Evolutionary conservation across 2,888 invertebrate species (phyloP).

Genomic region (Osmoderma eremita): DNA sequence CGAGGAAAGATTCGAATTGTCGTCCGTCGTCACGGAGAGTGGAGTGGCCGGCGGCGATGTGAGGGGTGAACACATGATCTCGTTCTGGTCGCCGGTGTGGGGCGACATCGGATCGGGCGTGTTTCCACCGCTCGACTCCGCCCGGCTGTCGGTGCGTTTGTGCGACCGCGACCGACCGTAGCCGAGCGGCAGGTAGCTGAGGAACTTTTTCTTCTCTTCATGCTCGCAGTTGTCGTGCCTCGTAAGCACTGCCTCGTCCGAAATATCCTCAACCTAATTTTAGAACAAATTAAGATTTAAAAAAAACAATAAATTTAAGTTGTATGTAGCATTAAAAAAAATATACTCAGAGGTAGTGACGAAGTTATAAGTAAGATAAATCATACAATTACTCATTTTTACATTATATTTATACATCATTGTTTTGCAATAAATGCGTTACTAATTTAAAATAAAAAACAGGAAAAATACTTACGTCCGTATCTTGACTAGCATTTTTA

Average conservation of each 20-base stretch:
- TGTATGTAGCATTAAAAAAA: not conserved
- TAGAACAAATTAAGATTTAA: slow-evolving; percentile 2
- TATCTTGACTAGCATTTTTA: slow-evolving; percentile 67
- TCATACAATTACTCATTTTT: slow-evolving; percentile 11
- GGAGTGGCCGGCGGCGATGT: slow-evolving; percentile 68
- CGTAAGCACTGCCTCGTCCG: slow-evolving; percentile 75
- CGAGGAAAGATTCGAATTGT: slow-evolving; percentile 50
- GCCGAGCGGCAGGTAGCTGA: slow-evolving; percentile 65
- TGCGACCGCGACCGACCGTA: slow-evolving; percentile 68
- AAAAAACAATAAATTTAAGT: not conserved
- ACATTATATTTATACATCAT: slow-evolving; percentile 34
- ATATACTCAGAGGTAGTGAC: slow-evolving; percentile 49
- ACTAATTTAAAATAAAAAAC: slow-evolving; percentile 13
- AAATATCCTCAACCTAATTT: slow-evolving; percentile 78
- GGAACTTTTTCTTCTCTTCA: slow-evolving; percentile 83
- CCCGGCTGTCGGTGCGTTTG: slow-evolving; percentile 74
- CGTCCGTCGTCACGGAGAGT: slow-evolving; percentile 54
- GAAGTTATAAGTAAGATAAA: slow-evolving; percentile 40
- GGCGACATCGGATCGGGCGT: slow-evolving; percentile 79
- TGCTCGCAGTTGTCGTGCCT: slow-evolving; percentile 83
- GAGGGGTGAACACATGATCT: slow-evolving; percentile 60
- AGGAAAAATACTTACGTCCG: slow-evolving; percentile 65
- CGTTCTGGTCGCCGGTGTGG: slow-evolving; percentile 63
- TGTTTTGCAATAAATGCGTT: slow-evolving; percentile 24
- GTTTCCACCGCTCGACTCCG: slow-evolving; percentile 77